Base-by-base conservation (phyloP, 1,140 invertebrate species). In the Seison nebaliae region DNA sequence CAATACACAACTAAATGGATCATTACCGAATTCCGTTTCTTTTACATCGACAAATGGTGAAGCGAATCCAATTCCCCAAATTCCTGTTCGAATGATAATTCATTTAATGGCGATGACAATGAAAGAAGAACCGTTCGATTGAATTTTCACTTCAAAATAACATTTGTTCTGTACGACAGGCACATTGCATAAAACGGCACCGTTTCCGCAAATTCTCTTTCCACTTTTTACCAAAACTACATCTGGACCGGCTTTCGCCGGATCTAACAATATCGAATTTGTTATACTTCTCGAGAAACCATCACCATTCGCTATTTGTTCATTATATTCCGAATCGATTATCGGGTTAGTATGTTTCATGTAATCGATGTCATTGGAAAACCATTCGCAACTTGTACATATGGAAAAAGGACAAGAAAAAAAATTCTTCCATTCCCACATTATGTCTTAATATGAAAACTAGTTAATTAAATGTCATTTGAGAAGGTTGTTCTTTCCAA, bases 101-200 rank as follows among this genome's bases (percentile, higher is more conserved):
- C 15, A 9, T 16, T 11, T 24, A 18, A 14, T 42, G 40, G 38
- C 41, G 17, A 36, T 24, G 16, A 37, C 20, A 30, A 30, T 24
- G 16, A 5, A 37, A 7, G 24, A 22, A 26, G 40, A 67, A 51
- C 83, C 84, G 47, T 73, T 71, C 53, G 93, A 83, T 57, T 93
- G 84, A 41, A 96, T 61, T 65, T 94, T 93, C 3, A 91, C 74
- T 68, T 98, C 86, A 65, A 94, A 98, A 59, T 93, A 98, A 11
- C 83, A 76, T 65, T 98, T 96, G 47, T 84, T 88, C 57, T 98
- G 88, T 9, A 78, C 73, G 33, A 84, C 56, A 1, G 81, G 80
- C 17, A 76, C 76, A 52, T 73, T 83, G 3, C 74, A 37, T 4
- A 37, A 59, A 0, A 77, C 78, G 46, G 76, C 86, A 17, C 88